Base-by-base conservation (phyloP, 2,797 vertebrate species). In the Gambusia yucatana region DNA sequence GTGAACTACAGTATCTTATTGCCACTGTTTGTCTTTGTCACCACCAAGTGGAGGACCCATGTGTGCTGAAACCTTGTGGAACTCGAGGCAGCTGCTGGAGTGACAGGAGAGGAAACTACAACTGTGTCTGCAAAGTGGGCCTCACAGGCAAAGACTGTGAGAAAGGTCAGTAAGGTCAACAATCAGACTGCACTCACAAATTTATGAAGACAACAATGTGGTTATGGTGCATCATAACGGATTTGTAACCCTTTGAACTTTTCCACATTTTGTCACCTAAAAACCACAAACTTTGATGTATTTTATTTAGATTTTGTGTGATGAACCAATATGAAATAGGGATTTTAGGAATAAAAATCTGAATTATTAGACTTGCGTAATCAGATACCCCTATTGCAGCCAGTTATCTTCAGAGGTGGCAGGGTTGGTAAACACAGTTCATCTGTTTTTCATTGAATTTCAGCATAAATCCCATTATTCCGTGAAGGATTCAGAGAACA, bases 81-180 rank as follows among this genome's bases (percentile, higher is more conserved):
- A 97, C 95, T 91, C 96, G 96, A 4, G 98, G 98, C 61, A 95
- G 96, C 87, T 99, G 98, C 93, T 94, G 96, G 83, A 94, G 94
- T 87, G 97, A 98, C 41, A 91, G 91, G 79, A 95, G 92, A 83
- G 97, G 97, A 83, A 97, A 97, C 89, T 97, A 98, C 92, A 97
- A 96, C 94, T 99, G 98, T 74, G 95, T 96, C 86, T 99, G 98
- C 92, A 97, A 97, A 93, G 96, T 97, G 77, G 98, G 98, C 90
- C 97, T 97, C 94, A 98, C 98, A 0, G 98, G 98, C 92, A 97
- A 96, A 90, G 97, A 97, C 95, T 99, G 98, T 78, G 96, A 97
- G 92, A 98, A 96, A 98, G 98, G 98, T 99, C 73, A 85, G 91
- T 71, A 22, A 3, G 85, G 92, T 75, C 30, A 2, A 69, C 22